Evolutionary conservation across 1,140 invertebrate genomes (phyloP), one percentile per base, ranked within the genome.

Genomic region (Theocolax elegans): DNA sequence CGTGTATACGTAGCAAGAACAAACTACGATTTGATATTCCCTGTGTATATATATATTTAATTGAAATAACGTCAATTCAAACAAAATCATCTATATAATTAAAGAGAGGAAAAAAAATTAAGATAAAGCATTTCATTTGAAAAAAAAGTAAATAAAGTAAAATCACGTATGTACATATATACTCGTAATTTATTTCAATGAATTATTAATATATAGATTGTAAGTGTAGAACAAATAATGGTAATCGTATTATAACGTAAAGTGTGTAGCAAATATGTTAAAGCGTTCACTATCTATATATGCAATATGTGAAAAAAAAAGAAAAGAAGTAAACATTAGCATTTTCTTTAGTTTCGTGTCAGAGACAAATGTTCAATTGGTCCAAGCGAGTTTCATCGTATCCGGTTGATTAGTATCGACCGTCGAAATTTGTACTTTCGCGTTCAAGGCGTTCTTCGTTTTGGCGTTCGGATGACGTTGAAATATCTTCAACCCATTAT

Each of bases 301-400:
- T n/a, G n/a, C 49, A 49, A 31, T 62, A 31, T 40, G 49, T 35
- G 25, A 40, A 13, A 40, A 12, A 44, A n/a, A 31, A 4, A 4
- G 4, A 44, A 59, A 42, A 44, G 15, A 21, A 58, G 7, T n/a
- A n/a, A n/a, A n/a, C n/a, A n/a, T n/a, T n/a, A n/a, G n/a, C n/a
- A n/a, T n/a, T n/a, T n/a, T n/a, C n/a, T n/a, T n/a, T n/a, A n/a
- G n/a, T n/a, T n/a, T n/a, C 10, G 42, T 12, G 10, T 15, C 42
- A 17, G 4, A 19, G 46, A 48, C 10, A 21, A 62, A 3, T 60
- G 49, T 60, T 67, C 67, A 81, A 74, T 81, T 40, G 31, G 74
- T 72, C 80, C 79, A 81, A 19, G 77, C 78, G n/a, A 81, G 54
- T 19, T 76, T 75, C 19, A 75, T 53, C 12, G 67, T 13, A 19